Evolutionary conservation across 1,140 invertebrate species (phyloP).

Genomic region (Brachionus asplanchnoidis): DNA sequence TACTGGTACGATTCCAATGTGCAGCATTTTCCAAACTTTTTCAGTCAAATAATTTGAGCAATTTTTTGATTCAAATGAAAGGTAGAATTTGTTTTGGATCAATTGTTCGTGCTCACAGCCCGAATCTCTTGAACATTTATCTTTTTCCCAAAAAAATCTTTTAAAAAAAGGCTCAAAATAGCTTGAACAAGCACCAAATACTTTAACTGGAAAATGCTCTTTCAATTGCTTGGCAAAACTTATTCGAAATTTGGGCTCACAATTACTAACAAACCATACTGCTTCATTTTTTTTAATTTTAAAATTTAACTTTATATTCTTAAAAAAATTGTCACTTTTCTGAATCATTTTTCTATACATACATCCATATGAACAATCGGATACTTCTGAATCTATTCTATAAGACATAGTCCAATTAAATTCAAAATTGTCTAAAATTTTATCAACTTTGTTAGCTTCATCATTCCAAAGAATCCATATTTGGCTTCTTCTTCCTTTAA

Average conservation of each 20-base stretch:
- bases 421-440: neutral
- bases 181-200: neutral
- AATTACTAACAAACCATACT: constrained; percentile 32
- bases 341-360: neutral
- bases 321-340: neutral
- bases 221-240: neutral
- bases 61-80: constrained; percentile 37
- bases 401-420: constrained; percentile 38
- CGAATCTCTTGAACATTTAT: neutral
- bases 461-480: constrained; percentile 40
- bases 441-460: neutral
- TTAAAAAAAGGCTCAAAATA: neutral
- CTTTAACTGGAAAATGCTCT: neutral
- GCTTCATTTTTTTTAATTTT: neutral
- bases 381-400: neutral
- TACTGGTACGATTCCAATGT: neutral
- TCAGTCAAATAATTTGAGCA: constrained; percentile 39
- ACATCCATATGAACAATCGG: constrained; percentile 30
- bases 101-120: neutral
- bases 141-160: neutral
- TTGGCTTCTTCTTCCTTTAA: neutral
- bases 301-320: neutral
- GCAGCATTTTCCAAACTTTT: constrained; percentile 38
- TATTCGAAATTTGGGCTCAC: neutral
- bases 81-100: constrained; percentile 26